Conservation (phyloP, 2,113 vertebrate species). For the Thryonomys swinderianus region DNA sequence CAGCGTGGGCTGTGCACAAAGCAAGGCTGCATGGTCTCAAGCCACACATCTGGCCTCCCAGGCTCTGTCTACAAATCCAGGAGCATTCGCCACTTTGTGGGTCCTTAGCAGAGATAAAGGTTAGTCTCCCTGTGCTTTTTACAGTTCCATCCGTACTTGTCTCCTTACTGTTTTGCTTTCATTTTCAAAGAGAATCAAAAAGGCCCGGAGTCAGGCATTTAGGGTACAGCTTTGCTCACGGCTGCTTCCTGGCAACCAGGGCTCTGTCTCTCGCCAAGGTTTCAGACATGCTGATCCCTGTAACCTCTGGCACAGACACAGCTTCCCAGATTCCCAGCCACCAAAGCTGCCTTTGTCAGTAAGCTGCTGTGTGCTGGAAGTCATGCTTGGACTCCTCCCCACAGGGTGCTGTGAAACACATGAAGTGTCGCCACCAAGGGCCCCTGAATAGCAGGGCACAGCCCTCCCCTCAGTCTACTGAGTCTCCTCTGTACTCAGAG, state of each 20-base stretch:
- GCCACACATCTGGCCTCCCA: neutral
- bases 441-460: neutral
- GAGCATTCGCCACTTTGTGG: neutral
- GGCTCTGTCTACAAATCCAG: neutral
- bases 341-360: neutral
- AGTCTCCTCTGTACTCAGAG: too few relatives aligned
- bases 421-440: rapidly evolving
- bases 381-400: neutral
- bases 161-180: neutral
- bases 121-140: too few relatives aligned
- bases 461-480: neutral
- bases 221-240: neutral
- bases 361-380: rapidly evolving
- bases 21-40: neutral
- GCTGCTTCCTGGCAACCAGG: rapidly evolving
- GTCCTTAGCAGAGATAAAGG: too few relatives aligned
- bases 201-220: neutral
- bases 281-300: neutral
- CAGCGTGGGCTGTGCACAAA: neutral
- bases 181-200: neutral
- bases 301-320: too few relatives aligned
- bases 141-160: rapidly evolving
- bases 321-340: neutral
- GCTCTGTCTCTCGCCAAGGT: rapidly evolving
- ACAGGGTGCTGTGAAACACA: too few relatives aligned